Evolutionary conservation across 2,113 vertebrate genomes (phyloP), one percentile per base, ranked within the genome.

Genomic region (Trematocara variabile): DNA sequence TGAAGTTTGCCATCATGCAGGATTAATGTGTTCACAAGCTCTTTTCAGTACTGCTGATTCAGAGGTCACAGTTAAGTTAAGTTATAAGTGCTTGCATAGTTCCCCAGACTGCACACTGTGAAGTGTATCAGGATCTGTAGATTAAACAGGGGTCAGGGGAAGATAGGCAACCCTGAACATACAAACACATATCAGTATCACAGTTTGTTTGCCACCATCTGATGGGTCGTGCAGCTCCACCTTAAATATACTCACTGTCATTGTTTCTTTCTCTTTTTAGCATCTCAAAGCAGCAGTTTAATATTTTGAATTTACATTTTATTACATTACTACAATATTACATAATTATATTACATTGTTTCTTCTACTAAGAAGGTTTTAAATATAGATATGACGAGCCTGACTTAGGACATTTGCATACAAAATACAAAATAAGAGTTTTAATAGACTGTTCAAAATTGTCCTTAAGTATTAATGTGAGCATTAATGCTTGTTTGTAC

Each of bases 1-100:
- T 86, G 50, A 87, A 80, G 60, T 73, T 85, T 65, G 46, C 22
- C 80, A 52, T 14, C 58, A 58, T 7, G 7, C 8, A 8, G 25
- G 52, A 86, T 20, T 70, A 52, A 83, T 81, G 56, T 52, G 77
- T 84, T 86, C 25, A n/a, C 46, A 79, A 14, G 75, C 34, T 52
- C 22, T 77, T 82, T 63, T 46, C 80, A 52, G 46, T 50, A 41
- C 11, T 86, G 79, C 86, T 91, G 90, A 93, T 84, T 91, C 88
- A 91, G 84, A 86, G 89, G 86, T 80, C 86, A 88, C 53, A 80
- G 60, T 53, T 50, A 86, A 86, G 81, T 81, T 63, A 44, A 88
- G 25, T 25, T 25, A 25, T 25, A 88, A 87, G 52, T 52, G 25
- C 65, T 70, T 50, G 80, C 83, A 18, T 33, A 20, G 81, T 83